Evolutionary conservation across 2,797 vertebrate genomes (phyloP).

Genomic region (Platyrinchus mystaceus): DNA sequence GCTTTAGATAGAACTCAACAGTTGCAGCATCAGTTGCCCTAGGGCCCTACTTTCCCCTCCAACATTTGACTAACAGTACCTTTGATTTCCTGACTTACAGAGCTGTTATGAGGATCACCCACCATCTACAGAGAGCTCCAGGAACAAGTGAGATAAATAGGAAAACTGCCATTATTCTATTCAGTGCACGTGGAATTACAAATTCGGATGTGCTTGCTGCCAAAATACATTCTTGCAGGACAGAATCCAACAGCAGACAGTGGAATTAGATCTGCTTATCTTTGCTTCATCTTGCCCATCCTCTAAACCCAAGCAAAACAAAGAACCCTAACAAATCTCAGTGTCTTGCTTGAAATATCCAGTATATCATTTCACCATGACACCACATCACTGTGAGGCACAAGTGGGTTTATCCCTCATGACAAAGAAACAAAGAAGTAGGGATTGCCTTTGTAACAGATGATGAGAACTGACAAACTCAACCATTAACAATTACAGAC

Average conservation of each 20-base stretch:
- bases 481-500: neutral
- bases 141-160: neutral
- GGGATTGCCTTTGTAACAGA: neutral
- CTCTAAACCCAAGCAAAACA: neutral
- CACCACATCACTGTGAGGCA: neutral
- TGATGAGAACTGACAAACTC: neutral
- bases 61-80: neutral
- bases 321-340: neutral
- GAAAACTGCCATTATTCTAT: neutral
- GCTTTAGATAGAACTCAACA: neutral
- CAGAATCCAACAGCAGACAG: neutral
- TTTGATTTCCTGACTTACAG: neutral
- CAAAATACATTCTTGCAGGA: neutral
- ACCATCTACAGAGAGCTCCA: neutral
- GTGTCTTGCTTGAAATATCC: neutral
- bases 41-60: neutral
- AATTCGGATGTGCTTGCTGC: neutral
- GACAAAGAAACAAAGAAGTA: neutral
- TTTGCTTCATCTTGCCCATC: neutral
- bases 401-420: neutral
- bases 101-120: neutral
- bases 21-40: neutral
- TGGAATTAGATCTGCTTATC: neutral
- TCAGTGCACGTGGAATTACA: neutral
- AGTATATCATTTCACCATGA: neutral